Evolutionary conservation across 1,140 invertebrate genomes (phyloP).

Genomic region (Eueides isabella): DNA sequence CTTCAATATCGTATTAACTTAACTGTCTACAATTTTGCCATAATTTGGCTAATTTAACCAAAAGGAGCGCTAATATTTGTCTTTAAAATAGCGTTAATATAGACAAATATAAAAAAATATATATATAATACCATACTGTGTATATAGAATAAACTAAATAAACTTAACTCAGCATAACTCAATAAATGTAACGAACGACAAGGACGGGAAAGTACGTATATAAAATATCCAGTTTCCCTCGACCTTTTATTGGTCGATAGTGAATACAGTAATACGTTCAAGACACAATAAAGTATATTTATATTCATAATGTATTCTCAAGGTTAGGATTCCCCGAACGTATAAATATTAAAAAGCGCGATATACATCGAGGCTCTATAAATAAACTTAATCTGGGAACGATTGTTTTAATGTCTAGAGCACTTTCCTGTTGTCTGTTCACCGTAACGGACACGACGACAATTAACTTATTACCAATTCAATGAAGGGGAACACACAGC

Average conservation of each 20-base stretch:
- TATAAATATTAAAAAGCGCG: constrained; percentile 1
- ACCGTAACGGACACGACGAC: constrained; percentile 47
- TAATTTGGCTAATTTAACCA: background rate
- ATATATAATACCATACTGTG: background rate
- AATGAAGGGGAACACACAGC: constrained; percentile 66
- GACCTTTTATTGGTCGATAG: background rate
- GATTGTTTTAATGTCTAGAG: constrained; percentile 14
- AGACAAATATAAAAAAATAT: background rate
- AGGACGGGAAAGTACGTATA: constrained; percentile 6
- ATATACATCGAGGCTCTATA: constrained; percentile 7
- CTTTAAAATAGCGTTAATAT: background rate
- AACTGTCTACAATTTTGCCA: background rate
- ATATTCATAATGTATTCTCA: constrained; percentile 3
- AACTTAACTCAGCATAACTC: background rate
- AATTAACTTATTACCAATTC: constrained; percentile 69
- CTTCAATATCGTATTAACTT: constrained; percentile 26
- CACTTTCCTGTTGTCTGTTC: constrained; percentile 42
- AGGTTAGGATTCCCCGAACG: constrained; percentile 15
- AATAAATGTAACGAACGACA: background rate
- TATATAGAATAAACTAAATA: background rate
- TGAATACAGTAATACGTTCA: background rate
- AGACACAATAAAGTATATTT: background rate
- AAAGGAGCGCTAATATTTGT: background rate
- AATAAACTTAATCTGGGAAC: constrained; percentile 19
- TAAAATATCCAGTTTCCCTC: background rate